These are phyloP conservation scores for Indri indri DNA, from an alignment of 2,113 vertebrate species.

Conservation along the genomic window DNA sequence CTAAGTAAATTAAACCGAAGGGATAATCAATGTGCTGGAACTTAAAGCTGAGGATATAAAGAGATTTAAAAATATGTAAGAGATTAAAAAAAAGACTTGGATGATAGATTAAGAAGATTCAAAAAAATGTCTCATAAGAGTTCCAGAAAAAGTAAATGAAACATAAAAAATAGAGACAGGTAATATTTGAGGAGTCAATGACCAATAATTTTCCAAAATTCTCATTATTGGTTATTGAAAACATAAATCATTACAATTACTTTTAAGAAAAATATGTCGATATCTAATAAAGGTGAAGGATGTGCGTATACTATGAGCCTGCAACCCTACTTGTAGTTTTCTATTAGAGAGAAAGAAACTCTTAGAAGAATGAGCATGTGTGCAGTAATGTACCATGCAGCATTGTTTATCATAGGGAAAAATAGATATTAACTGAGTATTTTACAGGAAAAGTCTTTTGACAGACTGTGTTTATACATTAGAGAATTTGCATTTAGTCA, in stretches of 20 bases:
- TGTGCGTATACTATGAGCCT: not conserved
- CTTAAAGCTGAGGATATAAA: not conserved
- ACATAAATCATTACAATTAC: not conserved
- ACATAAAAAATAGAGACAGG: not conserved
- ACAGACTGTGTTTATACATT: not conserved
- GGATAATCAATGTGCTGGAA: not conserved
- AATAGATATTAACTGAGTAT: not conserved
- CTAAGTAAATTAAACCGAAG: not conserved
- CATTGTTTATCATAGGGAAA: not conserved
- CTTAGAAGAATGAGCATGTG: not conserved
- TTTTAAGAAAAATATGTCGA: not conserved
- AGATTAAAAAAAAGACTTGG: not conserved
- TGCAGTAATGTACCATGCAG: not conserved
- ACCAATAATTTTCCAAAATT: not conserved
- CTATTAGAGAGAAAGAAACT: not conserved
- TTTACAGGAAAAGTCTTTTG: not conserved
- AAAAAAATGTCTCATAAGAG: not conserved
- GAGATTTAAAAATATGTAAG: not conserved
- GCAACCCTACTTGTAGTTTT: not conserved
- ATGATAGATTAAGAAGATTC: not conserved
- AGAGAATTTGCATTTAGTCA: not conserved
- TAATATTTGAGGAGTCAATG: not conserved
- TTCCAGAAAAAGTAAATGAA: not conserved
- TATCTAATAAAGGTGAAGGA: not conserved
- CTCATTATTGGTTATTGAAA: not conserved